Evolutionary conservation across 2,113 vertebrate species (phyloP).

Genomic region (Oryzias celebensis): DNA sequence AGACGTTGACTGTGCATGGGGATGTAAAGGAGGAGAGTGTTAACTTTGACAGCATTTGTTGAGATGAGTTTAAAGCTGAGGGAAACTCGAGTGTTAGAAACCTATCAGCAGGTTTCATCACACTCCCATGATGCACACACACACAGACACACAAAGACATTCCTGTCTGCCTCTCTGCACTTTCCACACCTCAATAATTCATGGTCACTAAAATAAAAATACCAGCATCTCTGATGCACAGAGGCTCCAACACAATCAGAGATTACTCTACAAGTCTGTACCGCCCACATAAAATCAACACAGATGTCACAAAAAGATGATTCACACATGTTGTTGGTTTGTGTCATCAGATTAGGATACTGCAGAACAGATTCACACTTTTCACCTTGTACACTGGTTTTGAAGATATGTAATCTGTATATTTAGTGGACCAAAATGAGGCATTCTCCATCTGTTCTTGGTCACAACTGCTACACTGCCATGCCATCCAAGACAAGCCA

Average conservation of each 20-base stretch:
- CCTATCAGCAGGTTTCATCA: constrained; percentile 55
- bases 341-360: constrained; percentile 7
- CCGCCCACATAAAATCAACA: constrained; percentile 16
- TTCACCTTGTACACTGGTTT: constrained; percentile 38
- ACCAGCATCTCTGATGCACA: constrained; percentile 65
- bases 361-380: constrained; percentile 19
- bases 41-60: no score
- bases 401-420: constrained; percentile 55
- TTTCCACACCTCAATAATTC: constrained; percentile 76
- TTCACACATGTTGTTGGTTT: not conserved
- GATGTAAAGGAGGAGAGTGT: no score
- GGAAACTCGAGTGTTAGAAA: constrained; percentile 31
- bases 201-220: constrained; percentile 77
- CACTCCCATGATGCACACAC: constrained; percentile 30
- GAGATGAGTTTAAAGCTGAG: not conserved
- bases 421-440: constrained; percentile 46
- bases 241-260: constrained; percentile 50
- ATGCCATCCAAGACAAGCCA: constrained; percentile 23
- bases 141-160: constrained; percentile 36
- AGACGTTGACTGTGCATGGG: not conserved
- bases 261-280: constrained; percentile 29
- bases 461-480: constrained; percentile 15
- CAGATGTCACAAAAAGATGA: not conserved
- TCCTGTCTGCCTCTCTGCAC: constrained; percentile 61
- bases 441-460: constrained; percentile 43